Conservation (phyloP, 2,797 vertebrate genomes). For the Gymnoscopelus microlampas region DNA sequence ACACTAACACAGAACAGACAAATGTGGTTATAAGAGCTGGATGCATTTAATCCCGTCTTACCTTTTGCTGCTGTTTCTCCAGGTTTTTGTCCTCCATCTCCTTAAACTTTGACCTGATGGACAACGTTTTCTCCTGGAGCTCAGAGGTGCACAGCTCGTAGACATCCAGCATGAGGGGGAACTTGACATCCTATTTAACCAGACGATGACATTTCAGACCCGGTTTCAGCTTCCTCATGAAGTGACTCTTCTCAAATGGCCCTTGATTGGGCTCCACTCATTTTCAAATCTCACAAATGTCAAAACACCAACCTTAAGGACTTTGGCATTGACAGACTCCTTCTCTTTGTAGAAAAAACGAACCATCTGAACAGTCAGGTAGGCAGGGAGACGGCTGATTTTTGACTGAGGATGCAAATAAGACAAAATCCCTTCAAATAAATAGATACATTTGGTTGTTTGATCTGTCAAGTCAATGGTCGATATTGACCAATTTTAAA, state of each 20-base stretch:
- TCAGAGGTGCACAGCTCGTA: conserved; percentile 94
- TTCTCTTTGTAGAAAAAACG: conserved; percentile 99
- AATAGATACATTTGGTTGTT: background rate
- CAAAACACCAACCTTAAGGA: conserved; percentile 89
- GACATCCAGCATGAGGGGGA: conserved; percentile 97
- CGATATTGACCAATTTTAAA: background rate
- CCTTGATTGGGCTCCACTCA: background rate
- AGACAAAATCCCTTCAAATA: conserved; percentile 4
- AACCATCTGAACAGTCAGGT: conserved; percentile 98
- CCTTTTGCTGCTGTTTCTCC: conserved; percentile 90
- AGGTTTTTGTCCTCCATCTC: conserved; percentile 95
- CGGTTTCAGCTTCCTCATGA: background rate
- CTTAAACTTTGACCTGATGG: conserved; percentile 95
- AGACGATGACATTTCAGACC: conserved; percentile 4
- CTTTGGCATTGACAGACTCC: conserved; percentile 99
- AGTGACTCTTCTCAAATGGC: background rate
- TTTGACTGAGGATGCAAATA: conserved; percentile 84
- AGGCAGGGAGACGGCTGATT: conserved; percentile 94
- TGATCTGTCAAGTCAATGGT: background rate
- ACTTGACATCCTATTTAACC: conserved; percentile 92
- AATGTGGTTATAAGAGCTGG: too few relatives aligned
- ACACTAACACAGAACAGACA: background rate
- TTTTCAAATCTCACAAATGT: background rate
- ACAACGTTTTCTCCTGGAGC: conserved; percentile 95
- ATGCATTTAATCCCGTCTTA: conserved; percentile 49